These are phyloP conservation scores for Tonatia bakeri DNA, from an alignment of 2,113 vertebrate species.

Conservation along the genomic window DNA sequence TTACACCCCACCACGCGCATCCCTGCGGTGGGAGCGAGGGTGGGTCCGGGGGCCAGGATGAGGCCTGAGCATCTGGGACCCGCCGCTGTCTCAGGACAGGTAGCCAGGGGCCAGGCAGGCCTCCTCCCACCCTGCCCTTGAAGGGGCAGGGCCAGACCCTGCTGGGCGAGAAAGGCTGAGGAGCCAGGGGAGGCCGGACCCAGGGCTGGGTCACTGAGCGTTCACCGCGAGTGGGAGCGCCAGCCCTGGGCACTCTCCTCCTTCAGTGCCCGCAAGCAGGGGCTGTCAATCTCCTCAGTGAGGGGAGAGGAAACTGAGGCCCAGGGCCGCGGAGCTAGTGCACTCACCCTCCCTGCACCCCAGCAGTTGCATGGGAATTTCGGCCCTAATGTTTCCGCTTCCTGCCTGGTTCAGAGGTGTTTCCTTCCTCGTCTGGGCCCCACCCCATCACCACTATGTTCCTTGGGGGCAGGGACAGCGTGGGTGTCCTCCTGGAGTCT, in stretches of 20 bases:
- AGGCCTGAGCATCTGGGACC: not conserved
- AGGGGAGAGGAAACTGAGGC: slow-evolving; percentile 48
- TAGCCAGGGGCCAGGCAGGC: not conserved
- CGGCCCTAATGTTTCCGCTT: slow-evolving; percentile 59
- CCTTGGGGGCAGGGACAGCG: not conserved
- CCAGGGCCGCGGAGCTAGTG: not conserved
- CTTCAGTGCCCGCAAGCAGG: not conserved
- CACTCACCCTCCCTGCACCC: not conserved
- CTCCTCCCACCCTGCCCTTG: not conserved
- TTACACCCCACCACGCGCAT: not conserved
- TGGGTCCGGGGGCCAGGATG: not conserved
- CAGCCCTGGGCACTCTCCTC: not conserved
- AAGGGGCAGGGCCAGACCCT: not conserved
- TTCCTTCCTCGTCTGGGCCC: slow-evolving; percentile 35
- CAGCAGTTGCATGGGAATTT: not conserved
- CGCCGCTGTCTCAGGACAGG: not conserved
- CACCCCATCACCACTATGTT: slow-evolving; percentile 7
- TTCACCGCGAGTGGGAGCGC: not conserved
- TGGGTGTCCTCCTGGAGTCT: not conserved
- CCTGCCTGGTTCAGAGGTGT: slow-evolving; percentile 50
- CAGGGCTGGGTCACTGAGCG: not conserved
- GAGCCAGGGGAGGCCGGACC: slow-evolving; percentile 9
- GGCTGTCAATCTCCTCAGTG: not conserved
- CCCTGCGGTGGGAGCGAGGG: not conserved
- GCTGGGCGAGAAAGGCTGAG: not conserved